Percentiles rank a stretch among this genome's conserved stretches.
phyloP scores from a whole-genome alignment of 37 sponge, comb jelly and placozoan genomes.

The Ephydatia muelleri region DNA sequence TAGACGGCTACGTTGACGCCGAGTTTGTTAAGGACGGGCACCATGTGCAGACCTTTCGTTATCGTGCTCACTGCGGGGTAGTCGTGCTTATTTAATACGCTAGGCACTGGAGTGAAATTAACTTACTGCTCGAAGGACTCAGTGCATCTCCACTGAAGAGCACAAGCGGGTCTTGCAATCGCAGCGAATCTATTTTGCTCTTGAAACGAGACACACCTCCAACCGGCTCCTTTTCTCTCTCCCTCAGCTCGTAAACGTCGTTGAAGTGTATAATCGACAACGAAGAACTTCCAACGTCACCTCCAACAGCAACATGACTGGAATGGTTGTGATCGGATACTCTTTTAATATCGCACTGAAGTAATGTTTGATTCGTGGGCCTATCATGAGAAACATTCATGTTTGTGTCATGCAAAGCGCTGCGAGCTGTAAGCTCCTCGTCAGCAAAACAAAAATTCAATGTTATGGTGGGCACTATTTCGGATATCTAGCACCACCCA shows the following conservation, averaged over 20 bases:
- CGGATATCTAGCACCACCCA: neutral
- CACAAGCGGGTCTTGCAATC: conserved; percentile 54
- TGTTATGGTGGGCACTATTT: neutral
- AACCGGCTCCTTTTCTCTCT: conserved; percentile 71
- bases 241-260: conserved; percentile 84
- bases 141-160: conserved; percentile 86
- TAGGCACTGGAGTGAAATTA: neutral
- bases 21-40: conserved; percentile 73
- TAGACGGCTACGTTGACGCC: conserved; percentile 67
- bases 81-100: neutral
- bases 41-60: conserved; percentile 79
- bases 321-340: neutral
- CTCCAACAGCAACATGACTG: neutral
- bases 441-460: neutral
- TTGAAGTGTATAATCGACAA: conserved; percentile 84
- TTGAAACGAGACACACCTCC: conserved; percentile 85
- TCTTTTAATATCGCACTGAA: neutral
- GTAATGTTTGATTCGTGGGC: neutral
- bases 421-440: neutral
- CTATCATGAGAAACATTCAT: neutral
- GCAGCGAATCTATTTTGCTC: conserved; percentile 35
- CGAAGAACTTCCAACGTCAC: neutral
- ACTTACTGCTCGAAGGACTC: conserved; percentile 78
- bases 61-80: conserved; percentile 65
- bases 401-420: neutral